Percentiles rank a stretch among this genome's conserved stretches.
Conservation (phyloP, 2,113 vertebrate genomes). For the Apeltes quadracus region DNA sequence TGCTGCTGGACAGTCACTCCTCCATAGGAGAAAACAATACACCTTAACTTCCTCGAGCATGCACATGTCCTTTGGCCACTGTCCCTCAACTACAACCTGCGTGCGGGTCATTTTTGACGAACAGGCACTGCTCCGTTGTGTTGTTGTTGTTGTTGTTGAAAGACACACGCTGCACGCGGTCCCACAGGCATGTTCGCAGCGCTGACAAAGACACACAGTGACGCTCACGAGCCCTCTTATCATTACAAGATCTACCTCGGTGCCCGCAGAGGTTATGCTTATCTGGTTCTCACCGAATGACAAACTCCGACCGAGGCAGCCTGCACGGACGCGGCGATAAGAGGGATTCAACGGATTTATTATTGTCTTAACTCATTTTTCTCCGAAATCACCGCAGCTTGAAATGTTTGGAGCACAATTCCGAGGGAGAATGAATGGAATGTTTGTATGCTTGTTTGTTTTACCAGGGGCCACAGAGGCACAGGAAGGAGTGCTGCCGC, state of each 20-base stretch:
- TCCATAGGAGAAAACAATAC: constrained; percentile 30
- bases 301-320: constrained; percentile 30
- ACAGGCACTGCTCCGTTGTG: constrained; percentile 10
- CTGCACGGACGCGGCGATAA: constrained; percentile 31
- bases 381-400: constrained; percentile 8
- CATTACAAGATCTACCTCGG: constrained; percentile 36
- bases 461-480: constrained; percentile 87
- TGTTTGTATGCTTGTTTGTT: constrained; percentile 41
- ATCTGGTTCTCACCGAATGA: constrained; percentile 34
- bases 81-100: neutral
- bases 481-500: constrained; percentile 87
- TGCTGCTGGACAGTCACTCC: constrained; percentile 33
- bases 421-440: constrained; percentile 8
- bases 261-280: constrained; percentile 39
- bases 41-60: constrained; percentile 17
- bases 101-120: constrained; percentile 39
- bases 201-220: constrained; percentile 45
- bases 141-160: too few relatives aligned
- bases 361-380: constrained; percentile 30
- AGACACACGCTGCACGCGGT: constrained; percentile 22
- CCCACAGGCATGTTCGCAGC: constrained; percentile 45
- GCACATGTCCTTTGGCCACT: constrained; percentile 15
- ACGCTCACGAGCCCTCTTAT: constrained; percentile 43
- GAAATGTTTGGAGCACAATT: constrained; percentile 10
- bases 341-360: constrained; percentile 33